These are phyloP conservation scores for Spermophilus dauricus DNA, from an alignment of 2,113 vertebrate genomes.

Conservation along the genomic window DNA sequence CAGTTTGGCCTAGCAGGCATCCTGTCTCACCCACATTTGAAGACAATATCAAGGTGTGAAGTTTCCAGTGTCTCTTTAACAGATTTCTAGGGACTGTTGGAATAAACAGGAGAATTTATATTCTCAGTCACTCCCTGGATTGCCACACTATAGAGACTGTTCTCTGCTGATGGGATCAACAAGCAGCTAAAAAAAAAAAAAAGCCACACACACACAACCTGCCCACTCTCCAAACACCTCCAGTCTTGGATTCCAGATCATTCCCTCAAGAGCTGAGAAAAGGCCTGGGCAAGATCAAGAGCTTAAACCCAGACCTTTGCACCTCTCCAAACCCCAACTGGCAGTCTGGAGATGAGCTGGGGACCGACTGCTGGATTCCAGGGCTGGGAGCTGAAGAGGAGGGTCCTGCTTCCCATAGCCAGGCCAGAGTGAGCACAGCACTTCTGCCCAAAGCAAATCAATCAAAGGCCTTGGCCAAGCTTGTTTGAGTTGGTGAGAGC, in stretches of 20 bases:
- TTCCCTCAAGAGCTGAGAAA: conserved; percentile 38
- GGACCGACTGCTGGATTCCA: neutral
- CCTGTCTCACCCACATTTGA: fast-evolving
- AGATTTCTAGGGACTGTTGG: neutral
- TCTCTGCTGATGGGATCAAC: conserved; percentile 32
- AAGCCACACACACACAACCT: neutral
- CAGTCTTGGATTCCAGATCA: neutral
- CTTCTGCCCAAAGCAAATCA: conserved; percentile 70
- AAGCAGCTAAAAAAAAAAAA: neutral
- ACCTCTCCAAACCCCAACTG: neutral
- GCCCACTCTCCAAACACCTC: conserved; percentile 13
- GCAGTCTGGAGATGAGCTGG: neutral
- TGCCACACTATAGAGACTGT: neutral
- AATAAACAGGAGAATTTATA: neutral
- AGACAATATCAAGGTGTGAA: neutral
- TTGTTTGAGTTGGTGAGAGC: conserved; percentile 81
- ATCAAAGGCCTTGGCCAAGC: conserved; percentile 67
- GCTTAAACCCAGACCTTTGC: neutral
- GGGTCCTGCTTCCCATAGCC: conserved; percentile 22
- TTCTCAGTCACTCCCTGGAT: neutral
- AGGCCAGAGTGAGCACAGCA: conserved; percentile 57
- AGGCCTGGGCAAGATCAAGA: neutral
- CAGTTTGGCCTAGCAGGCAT: neutral
- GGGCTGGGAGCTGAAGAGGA: neutral
- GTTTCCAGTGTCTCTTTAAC: neutral